phyloP scores from a whole-genome alignment of 1,140 invertebrate genomes.

The Neodiprion lecontei region DNA sequence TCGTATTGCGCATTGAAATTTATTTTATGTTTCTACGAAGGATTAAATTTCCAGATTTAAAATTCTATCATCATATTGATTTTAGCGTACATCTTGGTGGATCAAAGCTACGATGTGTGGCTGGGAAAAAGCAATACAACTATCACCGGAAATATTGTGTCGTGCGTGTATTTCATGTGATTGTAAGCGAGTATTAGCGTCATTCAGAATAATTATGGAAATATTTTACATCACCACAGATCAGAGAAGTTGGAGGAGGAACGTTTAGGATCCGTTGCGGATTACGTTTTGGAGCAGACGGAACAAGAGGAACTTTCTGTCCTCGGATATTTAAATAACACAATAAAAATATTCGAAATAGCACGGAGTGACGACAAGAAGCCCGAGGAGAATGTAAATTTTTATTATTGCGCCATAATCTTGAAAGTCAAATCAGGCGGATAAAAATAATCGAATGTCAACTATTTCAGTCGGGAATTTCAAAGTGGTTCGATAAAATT shows the following conservation, averaged over 20 bases:
- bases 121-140: constrained; percentile 53
- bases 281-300: constrained; percentile 42
- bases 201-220: background rate
- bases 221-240: constrained; percentile 28
- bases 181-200: background rate
- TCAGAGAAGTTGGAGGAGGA: constrained; percentile 42
- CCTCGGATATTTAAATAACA: constrained; percentile 47
- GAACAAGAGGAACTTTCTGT: constrained; percentile 44
- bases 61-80: background rate
- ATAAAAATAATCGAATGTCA: constrained; percentile 13
- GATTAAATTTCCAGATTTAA: background rate
- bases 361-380: constrained; percentile 23
- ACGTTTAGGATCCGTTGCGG: constrained; percentile 40
- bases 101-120: constrained; percentile 66
- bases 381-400: constrained; percentile 32
- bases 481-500: constrained; percentile 43
- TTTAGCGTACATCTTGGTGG: constrained; percentile 61
- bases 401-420: too few species aligned
- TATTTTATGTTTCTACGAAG: background rate
- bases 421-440: background rate
- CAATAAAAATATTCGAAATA: constrained; percentile 45
- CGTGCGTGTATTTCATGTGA: constrained; percentile 25
- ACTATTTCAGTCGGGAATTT: constrained; percentile 38
- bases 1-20: background rate
- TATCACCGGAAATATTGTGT: constrained; percentile 38